phyloP scores from a whole-genome alignment of 2,888 invertebrate genomes.

The Apotomis betuletana region DNA sequence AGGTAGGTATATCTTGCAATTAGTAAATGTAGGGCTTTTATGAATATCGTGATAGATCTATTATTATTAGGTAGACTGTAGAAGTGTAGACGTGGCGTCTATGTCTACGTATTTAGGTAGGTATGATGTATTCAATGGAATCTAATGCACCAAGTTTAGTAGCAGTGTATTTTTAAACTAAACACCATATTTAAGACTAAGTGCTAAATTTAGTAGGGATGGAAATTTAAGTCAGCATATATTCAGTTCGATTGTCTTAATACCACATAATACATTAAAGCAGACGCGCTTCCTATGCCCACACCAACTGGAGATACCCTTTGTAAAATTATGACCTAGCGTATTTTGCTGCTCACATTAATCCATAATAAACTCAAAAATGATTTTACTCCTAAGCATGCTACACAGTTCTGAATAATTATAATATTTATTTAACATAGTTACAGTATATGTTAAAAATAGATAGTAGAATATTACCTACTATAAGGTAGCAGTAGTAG shows the following conservation, averaged over 20 bases:
- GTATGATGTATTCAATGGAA: conserved; percentile 27
- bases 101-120: conserved; percentile 23
- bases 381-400: no score
- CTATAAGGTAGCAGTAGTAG: conserved; percentile 13
- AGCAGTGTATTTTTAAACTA: conserved; percentile 23
- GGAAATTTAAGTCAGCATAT: neutral
- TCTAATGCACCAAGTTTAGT: conserved; percentile 36
- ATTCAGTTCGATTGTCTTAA: neutral
- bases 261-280: neutral
- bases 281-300: neutral
- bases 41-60: conserved; percentile 13
- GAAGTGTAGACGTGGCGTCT: neutral
- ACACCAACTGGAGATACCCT: no score
- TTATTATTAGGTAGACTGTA: conserved; percentile 20
- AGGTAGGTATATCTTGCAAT: conserved; percentile 12
- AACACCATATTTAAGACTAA: conserved; percentile 26
- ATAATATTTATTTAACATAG: no score
- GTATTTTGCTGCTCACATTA: no score
- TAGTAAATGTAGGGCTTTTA: conserved; percentile 26
- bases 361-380: no score
- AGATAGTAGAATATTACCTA: neutral
- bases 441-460: neutral
- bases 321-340: no score
- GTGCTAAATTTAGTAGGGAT: neutral
- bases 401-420: no score